Conservation (phyloP, 1,140 invertebrate species). For the Hypothenemus hampei region DNA sequence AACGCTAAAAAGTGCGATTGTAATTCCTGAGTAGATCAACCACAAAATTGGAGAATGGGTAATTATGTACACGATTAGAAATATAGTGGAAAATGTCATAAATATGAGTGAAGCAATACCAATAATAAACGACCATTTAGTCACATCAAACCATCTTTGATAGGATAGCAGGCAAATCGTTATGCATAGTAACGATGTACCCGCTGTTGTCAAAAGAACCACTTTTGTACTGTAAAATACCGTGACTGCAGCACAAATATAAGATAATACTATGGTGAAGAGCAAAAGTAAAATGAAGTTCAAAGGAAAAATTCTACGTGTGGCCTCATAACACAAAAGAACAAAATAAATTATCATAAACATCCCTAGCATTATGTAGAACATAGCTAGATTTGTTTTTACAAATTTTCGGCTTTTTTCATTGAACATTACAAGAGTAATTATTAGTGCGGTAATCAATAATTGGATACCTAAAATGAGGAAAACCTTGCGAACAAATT, state of each 20-base stretch:
- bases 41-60: conserved; percentile 12
- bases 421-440: conserved; percentile 18
- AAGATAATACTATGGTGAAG: conserved; percentile 28
- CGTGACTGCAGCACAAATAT: conserved; percentile 20
- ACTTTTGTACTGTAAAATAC: conserved; percentile 5
- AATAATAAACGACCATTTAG: conserved; percentile 29
- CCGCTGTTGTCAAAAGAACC: conserved; percentile 20
- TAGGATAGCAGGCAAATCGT: conserved; percentile 29
- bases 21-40: conserved; percentile 23
- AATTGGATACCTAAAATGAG: conserved; percentile 29
- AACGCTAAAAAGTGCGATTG: conserved; percentile 13
- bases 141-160: conserved; percentile 35
- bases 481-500: conserved; percentile 31
- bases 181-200: conserved; percentile 26
- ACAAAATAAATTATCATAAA: conserved; percentile 10
- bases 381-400: conserved; percentile 5
- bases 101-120: conserved; percentile 24
- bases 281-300: conserved; percentile 32
- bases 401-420: conserved; percentile 18
- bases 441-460: conserved; percentile 19
- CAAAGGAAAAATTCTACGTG: conserved; percentile 28
- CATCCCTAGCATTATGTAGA: conserved; percentile 2
- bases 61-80: conserved; percentile 23
- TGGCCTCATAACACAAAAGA: conserved; percentile 20
- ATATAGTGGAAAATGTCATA: conserved; percentile 27